Base-by-base conservation (phyloP, 2,113 vertebrate species). In the Tachuris rubrigastra region DNA sequence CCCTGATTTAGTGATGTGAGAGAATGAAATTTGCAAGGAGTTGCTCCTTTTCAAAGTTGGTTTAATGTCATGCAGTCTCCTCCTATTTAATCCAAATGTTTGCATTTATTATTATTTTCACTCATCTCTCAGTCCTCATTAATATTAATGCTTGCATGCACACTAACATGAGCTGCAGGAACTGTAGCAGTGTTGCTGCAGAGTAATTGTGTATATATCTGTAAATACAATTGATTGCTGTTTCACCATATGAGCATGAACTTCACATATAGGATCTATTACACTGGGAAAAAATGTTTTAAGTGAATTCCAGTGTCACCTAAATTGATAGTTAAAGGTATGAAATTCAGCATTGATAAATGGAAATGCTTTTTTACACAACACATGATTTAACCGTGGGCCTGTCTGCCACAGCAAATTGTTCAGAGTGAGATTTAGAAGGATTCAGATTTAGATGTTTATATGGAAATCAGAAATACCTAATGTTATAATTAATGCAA, bases 21-120 rank as follows among this genome's bases (percentile, higher is more conserved):
- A 65, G 82, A 80, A 71, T 0, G 0, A 75, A 74, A 42, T 13
- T 20, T 78, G 56, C 30, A 42, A 71, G 79, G 72, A 90, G 52
- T 28, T 89, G 25, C 31, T 92, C 31, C 85, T 78, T 92, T 87
- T 66, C 65, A 27, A 77, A 92, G 49, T 17, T 72, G 31, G 53
- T 35, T 89, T 52, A 59, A 60, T 52, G 74, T 75, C 74, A 60
- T 5, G 2, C 49, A 78, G 19, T 58, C n/a, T 41, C 58, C 69
- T 75, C 53, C 55, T 50, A 44, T 89, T 93, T 87, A 87, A 90
- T 79, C 56, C 82, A 76, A 77, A 60, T 85, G 80, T 82, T 97
- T 95, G 83, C 73, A 62, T 76, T 96, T 93, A 75, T 89, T 96
- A 86, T 95, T 90, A 82, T 94, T 92, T 96, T 90, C 71, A 55